Conservation (phyloP, 2,888 invertebrate species). For the Artemia sp. region DNA sequence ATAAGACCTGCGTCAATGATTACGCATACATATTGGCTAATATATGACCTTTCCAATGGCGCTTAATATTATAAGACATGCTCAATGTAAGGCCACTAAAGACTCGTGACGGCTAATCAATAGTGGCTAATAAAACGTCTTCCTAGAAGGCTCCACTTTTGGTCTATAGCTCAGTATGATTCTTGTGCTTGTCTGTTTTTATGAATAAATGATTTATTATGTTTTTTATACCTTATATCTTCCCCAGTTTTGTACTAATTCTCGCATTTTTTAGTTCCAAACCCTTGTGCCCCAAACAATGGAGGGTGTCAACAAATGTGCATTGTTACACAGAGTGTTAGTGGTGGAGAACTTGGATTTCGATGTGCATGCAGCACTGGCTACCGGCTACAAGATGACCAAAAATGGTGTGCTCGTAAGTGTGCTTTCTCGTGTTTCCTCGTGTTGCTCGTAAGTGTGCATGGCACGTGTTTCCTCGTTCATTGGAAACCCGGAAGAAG, state of each 20-base stretch:
- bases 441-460: not conserved
- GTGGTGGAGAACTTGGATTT: constrained; percentile 52
- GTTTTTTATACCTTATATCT: not conserved
- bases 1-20: no score
- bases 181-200: not conserved
- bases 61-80: no score
- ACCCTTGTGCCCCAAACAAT: constrained; percentile 71
- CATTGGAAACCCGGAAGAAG: no score
- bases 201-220: no score
- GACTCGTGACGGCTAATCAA: no score
- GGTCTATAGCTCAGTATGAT: not conserved
- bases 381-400: constrained; percentile 52
- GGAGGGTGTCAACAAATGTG: constrained; percentile 88
- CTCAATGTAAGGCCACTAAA: no score
- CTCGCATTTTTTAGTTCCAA: constrained; percentile 32
- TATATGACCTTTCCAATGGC: no score
- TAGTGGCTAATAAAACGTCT: no score
- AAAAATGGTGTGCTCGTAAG: constrained; percentile 53
- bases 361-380: constrained; percentile 84
- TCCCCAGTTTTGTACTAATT: constrained; percentile 17
- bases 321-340: constrained; percentile 55
- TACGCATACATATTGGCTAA: no score
- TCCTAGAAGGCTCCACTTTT: no score
- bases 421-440: constrained; percentile 21
- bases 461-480: no score